Base-by-base conservation (phyloP, 2,113 vertebrate species). In the Xiphophorus hellerii region DNA sequence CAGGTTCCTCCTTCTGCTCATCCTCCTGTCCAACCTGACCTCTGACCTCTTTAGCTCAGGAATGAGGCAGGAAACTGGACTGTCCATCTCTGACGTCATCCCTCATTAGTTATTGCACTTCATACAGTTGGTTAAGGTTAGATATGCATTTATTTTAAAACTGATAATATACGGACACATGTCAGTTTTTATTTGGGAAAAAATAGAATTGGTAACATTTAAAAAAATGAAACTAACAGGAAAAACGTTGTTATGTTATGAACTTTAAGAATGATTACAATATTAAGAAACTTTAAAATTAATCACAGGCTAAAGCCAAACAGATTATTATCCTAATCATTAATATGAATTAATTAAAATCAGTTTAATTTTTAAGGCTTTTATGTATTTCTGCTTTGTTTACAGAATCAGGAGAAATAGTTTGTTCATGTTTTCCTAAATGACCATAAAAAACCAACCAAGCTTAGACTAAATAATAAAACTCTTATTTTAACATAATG, bases 1-100 rank as follows among this genome's bases (percentile, higher is more conserved):
- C 3, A 48, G n/a, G 25, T 33, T 13, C 62, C 73, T 69, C 67
- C 65, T 69, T 76, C 68, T 68, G 63, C 77, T 66, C 68, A 27
- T 62, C 64, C 72, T 31, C n/a, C n/a, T n/a, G n/a, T 76, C 61
- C 66, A 63, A 39, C 67, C 44, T 20, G 15, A 20, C 44, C 44
- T 17, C 44, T 37, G 44, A 15, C 44, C 44, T 48, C 25, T 25
- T 25, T 58, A 58, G 22, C 25, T 58, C 8, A 58, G 25, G 37
- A 37, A 6, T 12, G n/a, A 39, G 35, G 7, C 35, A 15, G 35
- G 65, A 65, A 65, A 20, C 33, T 30, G 63, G 30, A 20, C 63
- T 5, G 31, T 13, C 9, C 17, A 25, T 58, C 51, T 58, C 0
- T 58, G 51, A 58, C 22, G 10, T 58, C 51, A 58, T 58, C 17